Percentiles rank a stretch among this genome's conserved stretches.
Conservation (phyloP, 2,888 invertebrate genomes). For the Monoplex corrugatus region DNA sequence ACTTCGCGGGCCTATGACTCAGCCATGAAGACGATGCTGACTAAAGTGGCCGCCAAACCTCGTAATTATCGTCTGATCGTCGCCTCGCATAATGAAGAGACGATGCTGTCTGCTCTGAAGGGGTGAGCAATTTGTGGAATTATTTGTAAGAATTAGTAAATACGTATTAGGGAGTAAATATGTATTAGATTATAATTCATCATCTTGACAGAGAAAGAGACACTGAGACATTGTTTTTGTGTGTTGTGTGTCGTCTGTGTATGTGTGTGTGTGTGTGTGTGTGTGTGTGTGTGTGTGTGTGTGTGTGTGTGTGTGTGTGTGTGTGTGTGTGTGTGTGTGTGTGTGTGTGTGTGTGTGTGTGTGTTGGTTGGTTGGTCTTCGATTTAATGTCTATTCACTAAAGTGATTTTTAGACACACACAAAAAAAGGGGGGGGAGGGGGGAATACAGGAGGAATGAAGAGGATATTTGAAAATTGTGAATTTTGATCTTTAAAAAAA, state of each 20-base stretch:
- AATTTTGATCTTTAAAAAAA: too few relatives aligned
- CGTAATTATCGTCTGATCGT: conserved; percentile 76
- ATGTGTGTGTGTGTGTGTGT: conserved; percentile 20
- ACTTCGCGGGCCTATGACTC: conserved; percentile 81
- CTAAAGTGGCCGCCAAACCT: conserved; percentile 60
- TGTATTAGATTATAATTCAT: too few relatives aligned
- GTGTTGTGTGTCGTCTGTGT: too few relatives aligned
- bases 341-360: neutral
- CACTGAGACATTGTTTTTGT: too few relatives aligned
- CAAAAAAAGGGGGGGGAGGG: too few relatives aligned
- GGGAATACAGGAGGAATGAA: too few relatives aligned
- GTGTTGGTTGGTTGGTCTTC: too few relatives aligned
- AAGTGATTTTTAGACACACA: too few relatives aligned
- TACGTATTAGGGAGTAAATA: too few relatives aligned
- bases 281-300: conserved; percentile 6
- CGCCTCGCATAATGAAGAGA: conserved; percentile 83
- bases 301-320: neutral
- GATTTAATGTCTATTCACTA: too few relatives aligned
- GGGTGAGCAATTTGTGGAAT: conserved; percentile 57
- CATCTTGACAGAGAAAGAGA: neutral
- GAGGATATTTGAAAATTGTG: too few relatives aligned
- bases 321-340: conserved; percentile 16
- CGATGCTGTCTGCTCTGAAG: conserved; percentile 65
- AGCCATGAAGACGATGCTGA: conserved; percentile 76
- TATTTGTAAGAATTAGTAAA: neutral